Base-by-base conservation (phyloP, 2,113 vertebrate species). In the Etheostoma spectabile region DNA sequence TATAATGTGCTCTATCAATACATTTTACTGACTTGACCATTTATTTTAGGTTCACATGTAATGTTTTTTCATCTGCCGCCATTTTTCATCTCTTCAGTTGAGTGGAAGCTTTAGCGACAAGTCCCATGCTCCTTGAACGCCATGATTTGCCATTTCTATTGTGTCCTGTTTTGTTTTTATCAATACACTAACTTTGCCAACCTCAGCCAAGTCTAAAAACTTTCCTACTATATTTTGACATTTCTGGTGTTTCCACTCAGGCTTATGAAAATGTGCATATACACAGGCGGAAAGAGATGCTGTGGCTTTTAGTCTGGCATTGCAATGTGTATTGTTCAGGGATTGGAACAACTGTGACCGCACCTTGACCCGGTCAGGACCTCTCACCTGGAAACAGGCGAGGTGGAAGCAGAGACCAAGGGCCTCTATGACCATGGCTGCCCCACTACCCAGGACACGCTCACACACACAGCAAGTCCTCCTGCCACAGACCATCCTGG, bases 401-500 rank as follows among this genome's bases (percentile, higher is more conserved):
- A 97, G 96, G 96, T 99, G 98, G 96, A 97, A 98, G 96, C 95
- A 97, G 94, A 99, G 97, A 94, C 96, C 96, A 95, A 99, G 96
- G 92, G 97, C 95, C 65, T 99, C 96, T 95, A 99, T 96, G 95
- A 99, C 95, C 97, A 99, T 97, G 94, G 97, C 95, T 13, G 97
- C 96, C 94, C 97, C 98, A 96, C 96, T 97, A 95, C 96, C 96
- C 95, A 99, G 95, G 94, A 95, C 92, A 89, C 91, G 96, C 91
- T 95, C 95, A 94, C 98, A 99, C 95, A 95, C 95, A 90, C 96
- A 96, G 94, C 97, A 99, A 86, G 94, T 91, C 85, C 95, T 96
- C 95, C 95, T 96, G 91, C 96, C 96, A 96, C 96, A 97, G 93
- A 97, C 93, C 93, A 95, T 96, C 97, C 97, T 99, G 95, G 90